phyloP scores from a whole-genome alignment of 1,140 invertebrate species.

The Pseudomyrmex flavicornis region DNA sequence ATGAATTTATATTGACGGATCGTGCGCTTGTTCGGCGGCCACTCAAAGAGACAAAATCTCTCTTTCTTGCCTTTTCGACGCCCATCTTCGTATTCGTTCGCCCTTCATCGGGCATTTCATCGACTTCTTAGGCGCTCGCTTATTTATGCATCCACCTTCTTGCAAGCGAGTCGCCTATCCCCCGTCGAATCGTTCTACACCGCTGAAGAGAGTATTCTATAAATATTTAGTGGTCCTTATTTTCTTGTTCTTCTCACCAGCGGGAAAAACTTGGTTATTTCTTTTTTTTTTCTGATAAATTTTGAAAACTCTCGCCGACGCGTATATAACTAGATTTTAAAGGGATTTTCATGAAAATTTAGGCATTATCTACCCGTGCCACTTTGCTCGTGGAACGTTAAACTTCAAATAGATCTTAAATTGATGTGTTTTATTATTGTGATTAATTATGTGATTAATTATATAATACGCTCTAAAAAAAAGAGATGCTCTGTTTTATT shows the following conservation, averaged over 20 bases:
- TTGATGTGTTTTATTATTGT: background rate
- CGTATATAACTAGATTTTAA: conserved; percentile 2
- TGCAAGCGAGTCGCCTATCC: conserved; percentile 22
- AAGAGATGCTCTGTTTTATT: background rate
- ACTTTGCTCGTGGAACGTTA: too few species aligned
- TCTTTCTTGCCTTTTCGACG: background rate
- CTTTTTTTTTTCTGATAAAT: conserved; percentile 33
- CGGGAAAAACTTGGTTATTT: conserved; percentile 13
- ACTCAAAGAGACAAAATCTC: background rate
- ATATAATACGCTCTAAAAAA: conserved; percentile 2
- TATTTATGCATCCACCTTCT: conserved; percentile 50
- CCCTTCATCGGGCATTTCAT: conserved; percentile 14
- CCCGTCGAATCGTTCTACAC: conserved; percentile 28
- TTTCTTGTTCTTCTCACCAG: background rate
- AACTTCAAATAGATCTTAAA: conserved; percentile 1
- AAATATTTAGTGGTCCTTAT: conserved; percentile 51
- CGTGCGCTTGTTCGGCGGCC: conserved; percentile 9
- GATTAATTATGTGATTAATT: conserved; percentile 10
- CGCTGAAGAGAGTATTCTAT: conserved; percentile 15
- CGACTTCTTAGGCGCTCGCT: conserved; percentile 29
- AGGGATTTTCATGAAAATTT: background rate
- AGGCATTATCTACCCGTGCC: background rate
- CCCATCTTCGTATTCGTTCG: background rate
- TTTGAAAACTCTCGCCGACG: background rate
- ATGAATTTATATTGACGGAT: conserved; percentile 38